These are phyloP conservation scores for Phlogophora meticulosa DNA, from an alignment of 2,888 invertebrate species.

Conservation along the genomic window DNA sequence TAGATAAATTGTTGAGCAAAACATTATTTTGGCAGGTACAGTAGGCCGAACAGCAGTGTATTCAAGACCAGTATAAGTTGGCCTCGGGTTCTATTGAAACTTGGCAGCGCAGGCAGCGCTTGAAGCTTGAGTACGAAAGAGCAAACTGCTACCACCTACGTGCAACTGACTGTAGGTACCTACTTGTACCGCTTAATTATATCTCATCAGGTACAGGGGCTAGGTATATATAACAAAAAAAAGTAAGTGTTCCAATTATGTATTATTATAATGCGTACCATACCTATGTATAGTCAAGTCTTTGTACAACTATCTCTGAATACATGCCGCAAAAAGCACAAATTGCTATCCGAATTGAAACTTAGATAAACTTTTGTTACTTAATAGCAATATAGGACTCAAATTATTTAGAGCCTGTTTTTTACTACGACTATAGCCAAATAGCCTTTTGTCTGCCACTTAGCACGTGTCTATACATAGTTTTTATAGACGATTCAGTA, in stretches of 20 bases:
- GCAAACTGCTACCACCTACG: too few relatives aligned
- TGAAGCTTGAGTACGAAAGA: too few relatives aligned
- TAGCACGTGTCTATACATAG: slow-evolving; percentile 41
- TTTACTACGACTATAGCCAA: slow-evolving; percentile 32
- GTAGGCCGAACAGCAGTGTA: too few relatives aligned
- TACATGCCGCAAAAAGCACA: slow-evolving; percentile 41
- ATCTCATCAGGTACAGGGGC: slow-evolving; percentile 14
- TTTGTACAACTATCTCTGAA: slow-evolving; percentile 37
- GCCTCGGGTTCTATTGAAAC: too few relatives aligned
- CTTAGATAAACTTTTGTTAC: slow-evolving; percentile 46
- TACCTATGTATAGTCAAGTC: slow-evolving; percentile 22
- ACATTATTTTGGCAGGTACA: too few relatives aligned
- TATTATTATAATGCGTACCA: slow-evolving; percentile 19
- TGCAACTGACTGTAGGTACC: neutral
- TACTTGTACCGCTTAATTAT: slow-evolving; percentile 16
- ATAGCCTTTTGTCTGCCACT: slow-evolving; percentile 49
- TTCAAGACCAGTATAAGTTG: too few relatives aligned
- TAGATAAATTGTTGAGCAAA: too few relatives aligned
- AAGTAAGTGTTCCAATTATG: slow-evolving; percentile 32
- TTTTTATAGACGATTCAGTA: slow-evolving; percentile 38
- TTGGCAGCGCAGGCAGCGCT: too few relatives aligned
- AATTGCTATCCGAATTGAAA: slow-evolving; percentile 56
- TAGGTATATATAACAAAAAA: slow-evolving; percentile 19
- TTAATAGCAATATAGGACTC: slow-evolving; percentile 40
- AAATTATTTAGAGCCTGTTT: slow-evolving; percentile 36